Conservation (phyloP, 2,797 vertebrate genomes). For the Clarias platycephalus region DNA sequence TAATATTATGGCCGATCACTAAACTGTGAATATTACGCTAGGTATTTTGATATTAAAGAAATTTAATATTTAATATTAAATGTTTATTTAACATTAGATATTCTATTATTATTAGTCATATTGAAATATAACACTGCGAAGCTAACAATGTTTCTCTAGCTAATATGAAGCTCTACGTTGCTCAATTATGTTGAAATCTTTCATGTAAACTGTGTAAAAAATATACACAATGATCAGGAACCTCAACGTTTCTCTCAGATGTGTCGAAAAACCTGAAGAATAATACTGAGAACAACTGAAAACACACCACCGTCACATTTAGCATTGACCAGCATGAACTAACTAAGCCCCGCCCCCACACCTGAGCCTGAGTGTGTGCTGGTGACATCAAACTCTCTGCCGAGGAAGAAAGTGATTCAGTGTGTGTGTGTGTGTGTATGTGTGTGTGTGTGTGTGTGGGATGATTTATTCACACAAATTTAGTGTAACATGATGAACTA, state of each 20-base stretch:
- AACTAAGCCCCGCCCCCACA: background rate
- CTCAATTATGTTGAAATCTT: background rate
- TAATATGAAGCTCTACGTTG: background rate
- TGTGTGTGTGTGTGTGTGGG: too few species aligned
- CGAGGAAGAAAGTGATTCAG: background rate
- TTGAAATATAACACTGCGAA: background rate
- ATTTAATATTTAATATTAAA: too few species aligned
- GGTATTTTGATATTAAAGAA: too few species aligned
- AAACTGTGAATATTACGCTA: too few species aligned
- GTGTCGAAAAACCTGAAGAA: background rate
- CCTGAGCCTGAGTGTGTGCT: background rate
- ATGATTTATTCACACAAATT: background rate
- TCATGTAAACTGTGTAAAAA: background rate
- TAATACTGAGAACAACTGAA: background rate
- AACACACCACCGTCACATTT: background rate
- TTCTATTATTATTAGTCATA: background rate
- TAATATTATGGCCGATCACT: too few species aligned
- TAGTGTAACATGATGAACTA: background rate
- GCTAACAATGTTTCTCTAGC: background rate
- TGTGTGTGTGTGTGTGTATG: background rate
- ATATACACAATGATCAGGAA: background rate
- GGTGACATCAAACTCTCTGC: background rate
- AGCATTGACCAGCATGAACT: background rate
- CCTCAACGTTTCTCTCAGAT: background rate
- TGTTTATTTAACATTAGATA: too few species aligned